A percentile compares a stretch with the other conserved stretches of the same genome.
These are phyloP conservation scores for Lepidurus apus DNA, from an alignment of 1,140 invertebrate species.

Conservation along the genomic window DNA sequence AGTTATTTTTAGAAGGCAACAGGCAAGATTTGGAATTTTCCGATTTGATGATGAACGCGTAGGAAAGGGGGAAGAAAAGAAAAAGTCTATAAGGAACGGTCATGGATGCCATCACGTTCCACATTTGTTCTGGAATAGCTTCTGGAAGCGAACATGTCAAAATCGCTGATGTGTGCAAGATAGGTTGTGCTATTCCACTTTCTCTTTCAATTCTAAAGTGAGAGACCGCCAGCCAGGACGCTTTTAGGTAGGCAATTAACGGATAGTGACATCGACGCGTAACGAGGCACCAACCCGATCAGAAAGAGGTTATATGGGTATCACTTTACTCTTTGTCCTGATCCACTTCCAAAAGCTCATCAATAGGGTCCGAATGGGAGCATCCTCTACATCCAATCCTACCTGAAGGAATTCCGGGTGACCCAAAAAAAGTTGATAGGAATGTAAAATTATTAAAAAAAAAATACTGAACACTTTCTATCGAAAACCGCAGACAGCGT, in stretches of 20 bases:
- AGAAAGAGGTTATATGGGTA: no score
- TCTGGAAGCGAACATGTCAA: conserved; percentile 9
- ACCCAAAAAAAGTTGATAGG: no score
- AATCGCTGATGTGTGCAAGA: not conserved
- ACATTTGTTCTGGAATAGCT: not conserved
- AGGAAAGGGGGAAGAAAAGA: not conserved
- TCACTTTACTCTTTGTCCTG: no score
- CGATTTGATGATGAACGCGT: not conserved
- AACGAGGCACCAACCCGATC: not conserved
- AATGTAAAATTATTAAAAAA: no score
- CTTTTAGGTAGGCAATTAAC: not conserved
- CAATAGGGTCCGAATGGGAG: no score
- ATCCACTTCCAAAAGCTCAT: no score
- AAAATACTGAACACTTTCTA: not conserved
- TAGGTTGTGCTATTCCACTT: conserved; percentile 1
- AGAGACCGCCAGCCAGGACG: not conserved
- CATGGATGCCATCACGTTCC: conserved; percentile 5
- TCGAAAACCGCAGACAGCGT: conserved; percentile 9
- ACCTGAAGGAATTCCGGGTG: no score
- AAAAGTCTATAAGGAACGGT: not conserved
- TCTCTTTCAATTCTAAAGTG: not conserved
- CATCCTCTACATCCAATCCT: no score
- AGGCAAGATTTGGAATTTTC: not conserved
- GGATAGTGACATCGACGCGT: not conserved
- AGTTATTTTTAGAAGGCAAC: not conserved